Conservation (phyloP, 2,113 vertebrate genomes). For the Melanocharis versteri region DNA sequence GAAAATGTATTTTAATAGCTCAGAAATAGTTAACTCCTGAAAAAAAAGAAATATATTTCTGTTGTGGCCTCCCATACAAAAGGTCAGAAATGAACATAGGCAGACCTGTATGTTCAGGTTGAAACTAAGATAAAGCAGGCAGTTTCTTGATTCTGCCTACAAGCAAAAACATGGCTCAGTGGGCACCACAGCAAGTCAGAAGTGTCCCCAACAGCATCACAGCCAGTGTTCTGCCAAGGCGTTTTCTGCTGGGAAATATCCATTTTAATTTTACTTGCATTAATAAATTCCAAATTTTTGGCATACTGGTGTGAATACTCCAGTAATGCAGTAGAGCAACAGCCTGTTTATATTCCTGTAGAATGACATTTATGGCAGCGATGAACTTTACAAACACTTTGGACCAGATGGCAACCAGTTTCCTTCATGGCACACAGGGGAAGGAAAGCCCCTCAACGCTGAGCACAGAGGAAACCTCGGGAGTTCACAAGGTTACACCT, state of each 20-base stretch:
- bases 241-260: background rate
- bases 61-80: background rate
- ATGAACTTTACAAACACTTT: conserved; percentile 13
- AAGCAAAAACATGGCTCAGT: background rate
- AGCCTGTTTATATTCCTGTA: background rate
- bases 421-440: background rate
- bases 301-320: background rate
- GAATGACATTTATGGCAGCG: background rate
- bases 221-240: background rate
- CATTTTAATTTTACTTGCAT: background rate
- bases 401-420: background rate
- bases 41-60: too few species aligned
- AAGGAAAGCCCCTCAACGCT: background rate
- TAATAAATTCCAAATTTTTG: background rate
- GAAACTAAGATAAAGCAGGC: background rate
- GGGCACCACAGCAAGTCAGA: background rate
- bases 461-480: background rate
- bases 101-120: background rate
- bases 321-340: background rate
- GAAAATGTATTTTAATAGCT: background rate
- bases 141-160: background rate
- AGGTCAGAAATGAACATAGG: background rate
- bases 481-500: background rate
- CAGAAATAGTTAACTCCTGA: background rate
- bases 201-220: background rate